Conservation (phyloP, 1,140 invertebrate genomes). For the Apocrypta bakeri region DNA sequence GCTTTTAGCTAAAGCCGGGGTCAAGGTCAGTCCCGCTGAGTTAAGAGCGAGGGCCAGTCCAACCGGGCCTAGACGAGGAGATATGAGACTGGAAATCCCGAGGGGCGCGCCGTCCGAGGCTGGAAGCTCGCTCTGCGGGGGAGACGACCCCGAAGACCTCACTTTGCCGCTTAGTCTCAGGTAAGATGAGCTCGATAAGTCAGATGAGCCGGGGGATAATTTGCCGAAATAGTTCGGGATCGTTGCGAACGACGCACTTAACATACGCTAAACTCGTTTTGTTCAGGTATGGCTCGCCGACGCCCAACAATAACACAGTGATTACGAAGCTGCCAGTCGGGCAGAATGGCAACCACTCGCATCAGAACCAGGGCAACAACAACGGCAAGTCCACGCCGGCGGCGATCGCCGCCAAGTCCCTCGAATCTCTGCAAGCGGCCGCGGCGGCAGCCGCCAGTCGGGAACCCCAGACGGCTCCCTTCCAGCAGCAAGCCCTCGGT, state of each 20-base stretch:
- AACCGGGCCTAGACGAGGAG: slow-evolving; percentile 85
- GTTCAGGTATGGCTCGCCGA: slow-evolving; percentile 65
- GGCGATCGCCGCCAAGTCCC: slow-evolving; percentile 75
- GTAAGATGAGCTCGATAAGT: too few species aligned
- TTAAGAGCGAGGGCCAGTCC: slow-evolving; percentile 87
- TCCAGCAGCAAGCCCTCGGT: slow-evolving; percentile 55
- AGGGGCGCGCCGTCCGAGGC: slow-evolving; percentile 79
- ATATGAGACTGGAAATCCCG: slow-evolving; percentile 83
- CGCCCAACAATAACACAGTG: slow-evolving; percentile 70
- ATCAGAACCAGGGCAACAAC: slow-evolving; percentile 54
- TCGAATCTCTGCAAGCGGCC: slow-evolving; percentile 80
- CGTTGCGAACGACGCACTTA: too few species aligned
- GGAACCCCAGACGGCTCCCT: slow-evolving; percentile 73
- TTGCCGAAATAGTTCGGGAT: too few species aligned
- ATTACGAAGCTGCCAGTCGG: slow-evolving; percentile 66
- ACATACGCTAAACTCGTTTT: too few species aligned
- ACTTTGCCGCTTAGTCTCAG: slow-evolving; percentile 77
- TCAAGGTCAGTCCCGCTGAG: slow-evolving; percentile 89
- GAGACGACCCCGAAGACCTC: slow-evolving; percentile 88
- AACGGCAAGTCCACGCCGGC: slow-evolving; percentile 57
- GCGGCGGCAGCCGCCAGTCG: slow-evolving; percentile 71
- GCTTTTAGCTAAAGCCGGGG: slow-evolving; percentile 88
- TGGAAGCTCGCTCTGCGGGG: slow-evolving; percentile 82
- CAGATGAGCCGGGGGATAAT: too few species aligned
- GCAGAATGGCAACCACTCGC: slow-evolving; percentile 24